Conservation (phyloP, 1,140 invertebrate genomes). For the Hesperophylax magnus region DNA sequence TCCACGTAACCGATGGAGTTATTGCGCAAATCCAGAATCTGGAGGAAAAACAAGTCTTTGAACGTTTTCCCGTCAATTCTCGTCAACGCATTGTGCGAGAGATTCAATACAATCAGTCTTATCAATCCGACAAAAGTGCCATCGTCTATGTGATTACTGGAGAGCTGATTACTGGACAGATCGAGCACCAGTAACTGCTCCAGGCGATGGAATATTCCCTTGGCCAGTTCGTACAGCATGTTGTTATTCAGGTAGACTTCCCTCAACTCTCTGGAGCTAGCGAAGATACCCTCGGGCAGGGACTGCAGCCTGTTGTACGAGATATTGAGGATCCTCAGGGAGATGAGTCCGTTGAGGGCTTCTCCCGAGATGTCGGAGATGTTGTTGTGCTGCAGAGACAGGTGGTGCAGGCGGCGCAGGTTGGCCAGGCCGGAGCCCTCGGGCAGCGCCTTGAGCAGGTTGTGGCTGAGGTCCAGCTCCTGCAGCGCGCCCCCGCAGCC, state of each 20-base stretch:
- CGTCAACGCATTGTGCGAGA: slow-evolving; percentile 88
- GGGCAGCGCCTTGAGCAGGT: slow-evolving; percentile 79
- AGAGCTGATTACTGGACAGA: slow-evolving; percentile 88
- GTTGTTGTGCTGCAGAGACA: slow-evolving; percentile 87
- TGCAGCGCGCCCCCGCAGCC: slow-evolving; percentile 75
- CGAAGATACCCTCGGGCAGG: slow-evolving; percentile 84
- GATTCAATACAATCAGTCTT: slow-evolving; percentile 85
- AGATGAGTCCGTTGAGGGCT: slow-evolving; percentile 81
- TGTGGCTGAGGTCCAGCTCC: slow-evolving; percentile 83
- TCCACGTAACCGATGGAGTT: slow-evolving; percentile 90
- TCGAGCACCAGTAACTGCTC: slow-evolving; percentile 89
- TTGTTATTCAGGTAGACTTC: slow-evolving; percentile 89
- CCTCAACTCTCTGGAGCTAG: slow-evolving; percentile 81
- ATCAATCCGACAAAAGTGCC: slow-evolving; percentile 88
- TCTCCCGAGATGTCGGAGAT: slow-evolving; percentile 85
- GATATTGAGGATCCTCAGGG: slow-evolving; percentile 85
- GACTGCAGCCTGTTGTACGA: slow-evolving; percentile 85
- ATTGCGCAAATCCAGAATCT: slow-evolving; percentile 89
- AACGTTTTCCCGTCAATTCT: slow-evolving; percentile 88
- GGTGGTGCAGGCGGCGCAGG: slow-evolving; percentile 80
- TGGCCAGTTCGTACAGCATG: slow-evolving; percentile 82
- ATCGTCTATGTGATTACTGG: slow-evolving; percentile 85
- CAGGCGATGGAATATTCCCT: slow-evolving; percentile 86
- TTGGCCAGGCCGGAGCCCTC: slow-evolving; percentile 81
- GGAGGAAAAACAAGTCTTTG: slow-evolving; percentile 88